Evolutionary conservation across 2,797 vertebrate genomes (phyloP).

Genomic region (Premnoplex brunnescens): DNA sequence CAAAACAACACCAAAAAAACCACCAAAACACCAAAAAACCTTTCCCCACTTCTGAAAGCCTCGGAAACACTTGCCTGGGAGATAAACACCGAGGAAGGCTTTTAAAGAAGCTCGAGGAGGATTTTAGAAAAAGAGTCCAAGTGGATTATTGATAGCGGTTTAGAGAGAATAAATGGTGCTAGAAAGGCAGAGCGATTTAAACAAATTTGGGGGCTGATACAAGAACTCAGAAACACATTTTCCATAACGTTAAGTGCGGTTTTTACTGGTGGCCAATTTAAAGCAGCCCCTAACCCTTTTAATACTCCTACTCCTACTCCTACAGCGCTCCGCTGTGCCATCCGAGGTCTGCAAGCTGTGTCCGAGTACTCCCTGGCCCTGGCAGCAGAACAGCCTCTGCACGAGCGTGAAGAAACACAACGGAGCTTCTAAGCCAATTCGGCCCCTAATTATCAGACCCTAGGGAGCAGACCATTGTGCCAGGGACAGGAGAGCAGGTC

Average conservation of each 20-base stretch:
- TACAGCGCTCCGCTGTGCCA: neutral
- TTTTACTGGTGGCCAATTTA: neutral
- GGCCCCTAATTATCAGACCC: neutral
- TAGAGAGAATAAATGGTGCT: neutral
- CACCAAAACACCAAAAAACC: neutral
- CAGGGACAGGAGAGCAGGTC: neutral
- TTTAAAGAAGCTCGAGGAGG: neutral
- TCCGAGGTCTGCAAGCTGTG: neutral
- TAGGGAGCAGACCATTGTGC: neutral
- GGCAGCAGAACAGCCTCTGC: neutral
- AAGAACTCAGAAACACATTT: neutral
- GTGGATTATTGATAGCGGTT: neutral
- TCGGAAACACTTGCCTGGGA: neutral
- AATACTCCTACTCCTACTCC: neutral
- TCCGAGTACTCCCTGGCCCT: neutral
- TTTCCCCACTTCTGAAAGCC: neutral
- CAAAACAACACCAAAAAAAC: neutral
- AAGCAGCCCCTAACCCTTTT: neutral
- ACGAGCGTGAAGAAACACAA: neutral
- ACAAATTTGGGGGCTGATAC: neutral
- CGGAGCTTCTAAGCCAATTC: neutral
- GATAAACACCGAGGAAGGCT: neutral
- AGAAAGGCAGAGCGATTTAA: neutral
- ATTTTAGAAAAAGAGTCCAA: neutral
- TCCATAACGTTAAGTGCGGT: neutral